Evolutionary conservation across 2,113 vertebrate genomes (phyloP), one percentile per base, ranked within the genome.

Genomic region (Entosphenus tridentatus): DNA sequence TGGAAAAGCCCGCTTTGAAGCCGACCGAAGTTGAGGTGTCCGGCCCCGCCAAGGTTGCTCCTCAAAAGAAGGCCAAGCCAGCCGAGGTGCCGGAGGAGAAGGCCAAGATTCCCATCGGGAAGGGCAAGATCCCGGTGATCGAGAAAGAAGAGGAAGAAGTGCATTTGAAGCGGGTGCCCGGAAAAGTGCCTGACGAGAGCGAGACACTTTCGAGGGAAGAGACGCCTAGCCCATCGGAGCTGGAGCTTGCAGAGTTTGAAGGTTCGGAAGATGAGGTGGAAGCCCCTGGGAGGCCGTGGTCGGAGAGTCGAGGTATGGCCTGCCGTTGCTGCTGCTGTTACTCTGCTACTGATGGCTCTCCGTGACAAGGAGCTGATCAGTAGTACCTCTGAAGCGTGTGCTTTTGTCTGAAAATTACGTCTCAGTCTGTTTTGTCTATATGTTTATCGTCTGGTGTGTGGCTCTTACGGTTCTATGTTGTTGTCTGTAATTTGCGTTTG

Each of bases 271-370:
- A 80, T 55, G 75, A 73, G 16, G 1, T 80, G 74, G 80, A 86
- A 72, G 80, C 80, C 76, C 84, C 86, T 72, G 81, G 78, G 72
- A 79, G 80, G 73, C 77, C 81, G 6, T 39, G 39, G 39, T 39
- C 39, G 3, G 39, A 39, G 39, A 39, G 39, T 39, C 39, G 39
- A 39, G 39, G 39, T 39, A 39, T 39, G 39, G 39, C 39, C 39
- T 39, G 39, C 39, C 39, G 6, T 39, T 39, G 39, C 39, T 39
- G 39, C 39, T 39, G 39, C 6, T 39, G 39, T 39, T 39, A 7
- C 39, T 39, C 39, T 39, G 39, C 39, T 39, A 73, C 6, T 18
- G 77, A 69, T 71, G 73, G 68, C 57, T 72, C 70, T 39, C 39
- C 39, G 39, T 39, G 39, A 39, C 39, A 39, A 39, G 39, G 39